Conservation (phyloP, 2,797 vertebrate genomes). For the Liasis olivaceus region DNA sequence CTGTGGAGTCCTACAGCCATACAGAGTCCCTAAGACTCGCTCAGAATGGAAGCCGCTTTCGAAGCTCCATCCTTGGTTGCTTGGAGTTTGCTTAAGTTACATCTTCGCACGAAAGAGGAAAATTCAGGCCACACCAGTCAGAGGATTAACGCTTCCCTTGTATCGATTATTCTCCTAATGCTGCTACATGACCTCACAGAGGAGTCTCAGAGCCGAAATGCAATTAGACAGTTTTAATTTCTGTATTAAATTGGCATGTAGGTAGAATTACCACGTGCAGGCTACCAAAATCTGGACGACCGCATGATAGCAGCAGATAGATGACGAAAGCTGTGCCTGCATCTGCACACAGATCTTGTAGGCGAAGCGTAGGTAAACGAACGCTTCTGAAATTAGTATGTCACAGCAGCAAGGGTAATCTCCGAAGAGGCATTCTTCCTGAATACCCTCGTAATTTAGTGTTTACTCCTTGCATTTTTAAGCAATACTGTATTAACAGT, state of each 20-base stretch:
- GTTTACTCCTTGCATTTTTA: neutral
- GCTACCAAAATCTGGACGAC: neutral
- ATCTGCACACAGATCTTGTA: neutral
- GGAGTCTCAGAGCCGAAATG: neutral
- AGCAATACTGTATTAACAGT: neutral
- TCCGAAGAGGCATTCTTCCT: neutral
- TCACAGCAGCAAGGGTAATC: neutral
- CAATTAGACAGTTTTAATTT: neutral
- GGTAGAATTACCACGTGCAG: neutral
- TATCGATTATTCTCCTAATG: neutral
- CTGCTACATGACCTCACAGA: neutral
- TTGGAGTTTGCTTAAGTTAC: neutral
- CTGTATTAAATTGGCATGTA: neutral
- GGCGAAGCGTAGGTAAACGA: neutral
- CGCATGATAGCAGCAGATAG: neutral
- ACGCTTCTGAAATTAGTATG: neutral
- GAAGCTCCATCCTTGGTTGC: neutral
- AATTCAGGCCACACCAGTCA: neutral
- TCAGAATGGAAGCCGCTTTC: neutral
- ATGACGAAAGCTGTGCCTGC: neutral
- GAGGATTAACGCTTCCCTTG: neutral
- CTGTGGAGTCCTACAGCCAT: neutral
- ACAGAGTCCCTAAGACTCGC: neutral
- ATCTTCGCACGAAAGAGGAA: neutral
- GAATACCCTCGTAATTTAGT: no score